Evolutionary conservation across 2,888 invertebrate species (phyloP), one percentile per base, ranked within the genome.

Genomic region (Ecliptopera silaceata): DNA sequence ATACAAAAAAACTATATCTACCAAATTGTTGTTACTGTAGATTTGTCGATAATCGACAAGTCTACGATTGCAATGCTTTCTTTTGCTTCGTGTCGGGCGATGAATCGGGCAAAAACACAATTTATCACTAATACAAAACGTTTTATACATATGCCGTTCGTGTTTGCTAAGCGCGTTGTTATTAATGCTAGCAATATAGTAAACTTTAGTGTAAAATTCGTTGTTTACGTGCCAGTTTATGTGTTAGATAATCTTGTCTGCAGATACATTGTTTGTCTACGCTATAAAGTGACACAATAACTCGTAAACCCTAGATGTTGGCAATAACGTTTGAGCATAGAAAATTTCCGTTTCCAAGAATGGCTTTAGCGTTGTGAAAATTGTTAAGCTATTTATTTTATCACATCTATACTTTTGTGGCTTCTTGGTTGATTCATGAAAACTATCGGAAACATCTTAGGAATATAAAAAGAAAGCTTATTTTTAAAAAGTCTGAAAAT

Each of bases 301-400:
- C n/a, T 44, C 51, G 43, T 51, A 51, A 51, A 51, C 38, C 51
- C 32, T 17, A 51, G 36, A 38, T 15, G 17, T 44, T 26, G 17
- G 44, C 51, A 36, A 38, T 51, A 51, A 43, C 36, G 36, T 26
- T 51, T 29, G 48, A 51, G 29, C 26, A 29, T 17, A 36, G 31
- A 49, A 36, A 42, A 49, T 41, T 31, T 48, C 29, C 29, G 46
- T 15, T 15, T 8, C 1, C 13, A 43, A 29, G 29, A 15, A 29
- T 29, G 11, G 29, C 15, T 43, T 5, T 26, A 10, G 2, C 39
- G 18, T n/a, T n/a, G n/a, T n/a, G 39, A 18, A 18, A n/a, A 18
- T 39, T 39, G 11, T 2, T 34, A 4, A 34, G 12, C 12, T 34
- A 34, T 34, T 12, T 34, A 34, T 13, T 34, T 34, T 34, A 15